These are phyloP conservation scores for Griposia aprilina DNA, from an alignment of 2,888 invertebrate genomes.

Conservation along the genomic window DNA sequence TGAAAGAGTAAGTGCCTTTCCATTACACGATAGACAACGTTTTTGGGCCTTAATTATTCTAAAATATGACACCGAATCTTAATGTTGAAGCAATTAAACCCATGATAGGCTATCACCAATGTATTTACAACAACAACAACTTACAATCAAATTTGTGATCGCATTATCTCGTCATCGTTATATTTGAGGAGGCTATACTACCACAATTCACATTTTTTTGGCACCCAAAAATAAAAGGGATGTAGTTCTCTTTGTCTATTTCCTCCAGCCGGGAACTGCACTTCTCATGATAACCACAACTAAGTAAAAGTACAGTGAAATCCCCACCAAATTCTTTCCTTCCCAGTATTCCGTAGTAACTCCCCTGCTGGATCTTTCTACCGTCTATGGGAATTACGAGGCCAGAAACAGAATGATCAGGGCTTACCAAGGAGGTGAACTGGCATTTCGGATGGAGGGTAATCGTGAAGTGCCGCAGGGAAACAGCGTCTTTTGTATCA, in stretches of 20 bases:
- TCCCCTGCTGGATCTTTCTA: conserved; percentile 70
- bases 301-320: neutral
- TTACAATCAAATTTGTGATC: no score
- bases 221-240: neutral
- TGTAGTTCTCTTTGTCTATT: neutral
- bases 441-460: conserved; percentile 69
- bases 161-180: no score
- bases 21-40: neutral
- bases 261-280: neutral
- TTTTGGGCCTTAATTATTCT: no score
- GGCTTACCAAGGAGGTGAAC: conserved; percentile 65
- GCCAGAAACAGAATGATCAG: conserved; percentile 59
- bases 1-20: conserved; percentile 68
- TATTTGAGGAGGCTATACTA: no score
- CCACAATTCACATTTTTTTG: no score
- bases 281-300: neutral
- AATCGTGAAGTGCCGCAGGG: conserved; percentile 69
- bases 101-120: no score
- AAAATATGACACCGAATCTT: no score
- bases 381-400: conserved; percentile 68
- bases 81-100: no score
- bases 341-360: conserved; percentile 69
- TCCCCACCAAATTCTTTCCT: neutral
- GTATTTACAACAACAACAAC: no score
- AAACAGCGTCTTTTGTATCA: conserved; percentile 52